These are phyloP conservation scores for Theocolax elegans DNA, from an alignment of 1,140 invertebrate species.

Conservation along the genomic window DNA sequence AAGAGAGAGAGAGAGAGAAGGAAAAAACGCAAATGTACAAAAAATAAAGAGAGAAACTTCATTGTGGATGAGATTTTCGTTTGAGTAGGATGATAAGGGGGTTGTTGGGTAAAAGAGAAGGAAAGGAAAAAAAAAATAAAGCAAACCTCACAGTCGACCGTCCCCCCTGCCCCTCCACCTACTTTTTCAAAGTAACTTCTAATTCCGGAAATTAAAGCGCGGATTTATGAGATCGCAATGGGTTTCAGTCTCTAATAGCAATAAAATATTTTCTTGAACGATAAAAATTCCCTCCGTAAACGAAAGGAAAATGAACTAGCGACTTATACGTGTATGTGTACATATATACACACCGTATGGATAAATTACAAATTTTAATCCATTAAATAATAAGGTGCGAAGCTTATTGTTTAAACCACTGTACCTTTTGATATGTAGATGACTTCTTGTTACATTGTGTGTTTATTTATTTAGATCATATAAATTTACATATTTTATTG, in stretches of 20 bases:
- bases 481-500: too few species aligned
- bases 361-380: too few species aligned
- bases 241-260: background rate
- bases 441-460: too few species aligned
- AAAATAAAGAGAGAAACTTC: background rate
- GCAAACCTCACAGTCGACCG: background rate
- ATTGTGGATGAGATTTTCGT: conserved; percentile 20
- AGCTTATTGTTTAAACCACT: too few species aligned
- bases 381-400: too few species aligned
- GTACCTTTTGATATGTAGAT: too few species aligned
- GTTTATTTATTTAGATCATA: too few species aligned
- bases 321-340: too few species aligned
- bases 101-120: background rate
- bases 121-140: background rate
- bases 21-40: background rate
- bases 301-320: too few species aligned
- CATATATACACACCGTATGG: too few species aligned
- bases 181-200: conserved; percentile 31
- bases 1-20: background rate
- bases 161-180: background rate
- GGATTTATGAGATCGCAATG: conserved; percentile 4
- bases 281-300: too few species aligned
- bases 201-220: conserved; percentile 27
- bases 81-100: conserved; percentile 1
- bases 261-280: conserved; percentile 9